phyloP scores from a whole-genome alignment of 2,113 vertebrate species.

The Phalacrocorax brasilianus region DNA sequence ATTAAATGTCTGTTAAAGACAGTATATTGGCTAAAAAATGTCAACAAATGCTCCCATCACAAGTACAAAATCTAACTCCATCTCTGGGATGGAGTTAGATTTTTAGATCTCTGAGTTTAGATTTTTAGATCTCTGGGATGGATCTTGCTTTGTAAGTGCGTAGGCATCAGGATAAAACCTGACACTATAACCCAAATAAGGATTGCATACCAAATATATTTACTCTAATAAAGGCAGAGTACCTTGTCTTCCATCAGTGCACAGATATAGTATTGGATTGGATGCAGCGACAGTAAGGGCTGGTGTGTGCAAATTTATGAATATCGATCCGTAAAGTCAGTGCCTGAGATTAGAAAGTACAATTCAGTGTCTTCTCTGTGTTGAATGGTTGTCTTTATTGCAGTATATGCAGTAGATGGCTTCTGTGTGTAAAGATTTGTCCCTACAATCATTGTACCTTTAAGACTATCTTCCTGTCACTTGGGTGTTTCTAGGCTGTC shows the following conservation, averaged over 20 bases:
- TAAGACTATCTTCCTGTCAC: background rate
- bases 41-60: background rate
- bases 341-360: background rate
- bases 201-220: background rate
- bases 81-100: background rate
- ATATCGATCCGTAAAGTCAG: background rate
- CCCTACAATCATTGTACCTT: background rate
- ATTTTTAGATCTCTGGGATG: no score
- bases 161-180: background rate
- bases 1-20: background rate
- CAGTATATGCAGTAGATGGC: background rate
- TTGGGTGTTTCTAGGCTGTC: background rate
- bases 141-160: background rate
- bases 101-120: no score
- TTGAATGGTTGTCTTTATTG: background rate
- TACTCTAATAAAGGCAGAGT: background rate
- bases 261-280: accelerated
- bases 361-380: background rate
- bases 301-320: background rate
- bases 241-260: background rate
- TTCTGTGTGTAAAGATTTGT: no score
- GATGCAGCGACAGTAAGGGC: background rate
- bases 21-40: background rate
- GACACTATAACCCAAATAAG: no score
- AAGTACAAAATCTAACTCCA: background rate